Conservation (phyloP, 2,797 vertebrate genomes). For the Rhyacichthys aspro region DNA sequence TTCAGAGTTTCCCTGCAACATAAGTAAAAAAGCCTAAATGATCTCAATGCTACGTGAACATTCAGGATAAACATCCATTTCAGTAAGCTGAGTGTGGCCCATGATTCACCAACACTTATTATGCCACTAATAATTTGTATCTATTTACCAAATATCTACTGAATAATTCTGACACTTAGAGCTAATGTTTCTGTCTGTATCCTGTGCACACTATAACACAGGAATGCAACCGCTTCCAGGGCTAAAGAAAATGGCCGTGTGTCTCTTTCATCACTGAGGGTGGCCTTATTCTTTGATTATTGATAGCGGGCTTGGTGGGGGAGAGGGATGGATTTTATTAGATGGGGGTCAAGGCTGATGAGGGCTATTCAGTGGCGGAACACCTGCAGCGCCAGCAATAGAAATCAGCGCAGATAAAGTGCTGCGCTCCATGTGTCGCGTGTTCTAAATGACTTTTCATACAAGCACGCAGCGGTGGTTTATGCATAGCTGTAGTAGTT, state of each 20-base stretch:
- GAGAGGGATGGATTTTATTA: slow-evolving; percentile 48
- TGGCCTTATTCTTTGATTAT: slow-evolving; percentile 60
- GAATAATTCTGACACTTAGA: too few relatives aligned
- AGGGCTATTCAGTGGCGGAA: slow-evolving; percentile 38
- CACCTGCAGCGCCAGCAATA: slow-evolving; percentile 22
- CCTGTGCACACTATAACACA: background rate
- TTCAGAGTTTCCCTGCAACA: too few relatives aligned
- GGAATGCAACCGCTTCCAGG: slow-evolving; percentile 1
- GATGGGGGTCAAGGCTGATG: slow-evolving; percentile 44
- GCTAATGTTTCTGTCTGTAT: too few relatives aligned
- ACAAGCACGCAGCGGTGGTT: slow-evolving; percentile 7
- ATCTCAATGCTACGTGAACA: too few relatives aligned
- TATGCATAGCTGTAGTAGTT: slow-evolving; percentile 5
- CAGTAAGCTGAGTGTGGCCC: too few relatives aligned
- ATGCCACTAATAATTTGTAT: too few relatives aligned
- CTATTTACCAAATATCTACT: too few relatives aligned
- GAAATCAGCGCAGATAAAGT: slow-evolving; percentile 26
- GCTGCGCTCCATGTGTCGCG: background rate
- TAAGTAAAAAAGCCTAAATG: too few relatives aligned
- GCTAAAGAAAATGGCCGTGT: slow-evolving; percentile 42
- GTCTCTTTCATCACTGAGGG: slow-evolving; percentile 38
- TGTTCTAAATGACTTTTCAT: slow-evolving; percentile 28
- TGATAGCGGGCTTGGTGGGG: slow-evolving; percentile 36
- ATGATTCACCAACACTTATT: too few relatives aligned
- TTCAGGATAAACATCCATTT: too few relatives aligned